These are phyloP conservation scores for Sminthopsis crassicaudata DNA, from an alignment of 2,113 vertebrate genomes.

Conservation along the genomic window DNA sequence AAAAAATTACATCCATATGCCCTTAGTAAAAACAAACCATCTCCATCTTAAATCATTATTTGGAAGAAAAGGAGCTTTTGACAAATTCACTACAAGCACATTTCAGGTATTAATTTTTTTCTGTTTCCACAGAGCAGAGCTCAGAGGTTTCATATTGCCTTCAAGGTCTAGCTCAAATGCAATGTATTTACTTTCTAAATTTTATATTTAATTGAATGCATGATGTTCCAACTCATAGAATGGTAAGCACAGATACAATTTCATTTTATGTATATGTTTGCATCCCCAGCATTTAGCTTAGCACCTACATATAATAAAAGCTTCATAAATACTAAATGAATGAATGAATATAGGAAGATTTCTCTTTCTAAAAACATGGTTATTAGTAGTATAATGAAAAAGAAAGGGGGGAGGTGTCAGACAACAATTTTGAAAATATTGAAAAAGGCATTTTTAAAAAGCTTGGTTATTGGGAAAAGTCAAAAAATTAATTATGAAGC, in stretches of 20 bases:
- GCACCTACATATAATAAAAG: not conserved
- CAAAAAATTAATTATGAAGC: not conserved
- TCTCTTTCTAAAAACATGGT: not conserved
- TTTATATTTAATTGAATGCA: not conserved
- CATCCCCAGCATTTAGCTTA: not conserved
- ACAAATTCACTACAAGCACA: slow-evolving; percentile 33
- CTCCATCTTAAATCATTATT: slow-evolving; percentile 3
- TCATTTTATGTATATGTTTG: not conserved
- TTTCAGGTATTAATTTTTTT: slow-evolving; percentile 18
- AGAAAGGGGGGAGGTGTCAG: not conserved
- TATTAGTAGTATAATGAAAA: not conserved
- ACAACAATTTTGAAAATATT: not conserved
- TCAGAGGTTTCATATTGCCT: not conserved
- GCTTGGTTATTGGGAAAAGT: not conserved
- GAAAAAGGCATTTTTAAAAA: not conserved
- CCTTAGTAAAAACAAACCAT: not conserved
- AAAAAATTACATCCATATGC: not conserved
- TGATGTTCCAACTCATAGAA: not conserved
- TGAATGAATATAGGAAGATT: not conserved
- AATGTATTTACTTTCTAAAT: not conserved
- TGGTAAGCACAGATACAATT: not conserved
- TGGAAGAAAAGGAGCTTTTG: not conserved
- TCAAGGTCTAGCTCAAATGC: not conserved
- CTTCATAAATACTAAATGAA: not conserved
- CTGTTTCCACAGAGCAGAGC: not conserved